Base-by-base conservation (phyloP, 2,888 invertebrate genomes). In the Argyra leucocephala region DNA sequence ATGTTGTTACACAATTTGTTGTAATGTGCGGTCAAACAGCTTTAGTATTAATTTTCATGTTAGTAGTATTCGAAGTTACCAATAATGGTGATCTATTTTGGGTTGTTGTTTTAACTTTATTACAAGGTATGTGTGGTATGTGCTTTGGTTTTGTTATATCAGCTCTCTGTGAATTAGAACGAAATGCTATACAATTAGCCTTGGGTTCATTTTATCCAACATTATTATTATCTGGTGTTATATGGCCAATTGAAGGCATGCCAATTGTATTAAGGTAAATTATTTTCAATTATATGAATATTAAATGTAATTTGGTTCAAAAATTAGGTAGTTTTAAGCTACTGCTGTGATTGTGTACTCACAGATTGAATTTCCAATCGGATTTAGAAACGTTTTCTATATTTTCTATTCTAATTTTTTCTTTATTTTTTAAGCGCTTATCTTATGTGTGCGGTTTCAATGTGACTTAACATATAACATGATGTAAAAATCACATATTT, bases 181-280 rank as follows among this genome's bases (percentile, higher is more conserved):
- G 93, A 62, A 93, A 94, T 81, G 95, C 96, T 58, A 95, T 96
- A 76, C 95, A 96, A 75, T 80, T 94, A 69, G 93, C 96, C 0
- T 83, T 96, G 22, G 96, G 96, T 62, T 94, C 95, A 61, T 95
- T 96, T 82, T 96, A 96, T 81, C 96, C 96, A 22, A 94, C 94
- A 22, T 83, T 96, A 22, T 81, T 96, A 66, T 85, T 96, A 62
- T 93, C 93, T 73, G 96, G 96, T 65, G 95, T 96, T 57, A 93
- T 96, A 75, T 96, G 96, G 96, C 96, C 96, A 66, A 89, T 96
- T 68, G 94, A 96, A 78, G 94, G 94, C 66, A 96, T 96, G 93
- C 96, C 96, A 2, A 84, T 87, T 72, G 83, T 90, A 66, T 81
- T 96, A 37, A 84, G 89, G 74, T 80, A 66, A 72, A 73, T n/a